Percentiles rank a stretch among this genome's conserved stretches.
These are phyloP conservation scores for Dromococcyx pavoninus DNA, from an alignment of 2,797 vertebrate species.

Conservation along the genomic window DNA sequence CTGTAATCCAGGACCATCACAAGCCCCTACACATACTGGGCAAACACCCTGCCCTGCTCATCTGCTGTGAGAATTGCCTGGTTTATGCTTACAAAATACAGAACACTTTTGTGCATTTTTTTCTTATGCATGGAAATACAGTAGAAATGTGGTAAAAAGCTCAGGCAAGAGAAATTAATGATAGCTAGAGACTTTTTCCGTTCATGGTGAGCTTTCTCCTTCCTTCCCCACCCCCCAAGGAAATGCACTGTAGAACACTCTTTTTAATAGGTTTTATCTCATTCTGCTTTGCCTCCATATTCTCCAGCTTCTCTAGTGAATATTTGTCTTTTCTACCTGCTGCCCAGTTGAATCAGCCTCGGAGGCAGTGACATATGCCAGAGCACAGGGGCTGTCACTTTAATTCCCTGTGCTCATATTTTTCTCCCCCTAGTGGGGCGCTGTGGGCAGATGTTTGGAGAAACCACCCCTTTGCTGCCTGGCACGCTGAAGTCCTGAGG, in stretches of 20 bases:
- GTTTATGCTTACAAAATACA: neutral
- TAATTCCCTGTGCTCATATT: conserved; percentile 52
- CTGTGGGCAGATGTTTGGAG: conserved; percentile 62
- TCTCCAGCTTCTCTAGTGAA: conserved; percentile 9
- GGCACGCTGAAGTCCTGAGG: neutral
- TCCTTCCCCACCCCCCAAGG: neutral
- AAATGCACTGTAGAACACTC: conserved; percentile 27
- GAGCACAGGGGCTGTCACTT: conserved; percentile 57
- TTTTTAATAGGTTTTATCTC: conserved; percentile 47
- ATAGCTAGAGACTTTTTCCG: conserved; percentile 17
- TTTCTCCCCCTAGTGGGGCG: conserved; percentile 11
- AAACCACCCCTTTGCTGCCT: conserved; percentile 51
- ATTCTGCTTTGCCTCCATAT: conserved; percentile 37
- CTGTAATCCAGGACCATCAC: neutral
- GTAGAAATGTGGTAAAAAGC: conserved; percentile 26
- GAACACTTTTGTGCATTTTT: neutral
- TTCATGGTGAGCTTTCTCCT: conserved; percentile 51
- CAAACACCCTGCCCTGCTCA: neutral
- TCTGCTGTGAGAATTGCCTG: neutral
- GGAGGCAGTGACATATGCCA: conserved; percentile 61
- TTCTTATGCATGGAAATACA: neutral
- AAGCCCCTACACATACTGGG: neutral
- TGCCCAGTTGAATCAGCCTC: conserved; percentile 52
- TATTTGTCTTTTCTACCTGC: conserved; percentile 69
- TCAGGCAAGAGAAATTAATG: conserved; percentile 57